A percentile compares a stretch with the other conserved stretches of the same genome.
Conservation (phyloP, 2,888 invertebrate genomes). For the Lissonota sp. region DNA sequence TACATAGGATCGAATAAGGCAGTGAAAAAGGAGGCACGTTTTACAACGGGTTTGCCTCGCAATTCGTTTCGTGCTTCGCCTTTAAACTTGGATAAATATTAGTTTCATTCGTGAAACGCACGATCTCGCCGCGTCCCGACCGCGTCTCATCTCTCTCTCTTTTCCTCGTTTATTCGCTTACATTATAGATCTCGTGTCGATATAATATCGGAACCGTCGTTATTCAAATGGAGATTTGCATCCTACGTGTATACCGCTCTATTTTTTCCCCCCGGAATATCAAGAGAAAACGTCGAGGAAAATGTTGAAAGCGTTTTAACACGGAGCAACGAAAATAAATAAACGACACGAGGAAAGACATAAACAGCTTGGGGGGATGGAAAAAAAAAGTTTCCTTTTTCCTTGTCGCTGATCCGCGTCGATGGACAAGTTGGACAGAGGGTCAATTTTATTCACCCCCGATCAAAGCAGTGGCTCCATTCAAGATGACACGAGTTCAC, state of each 20-base stretch:
- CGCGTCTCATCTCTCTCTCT: conserved; percentile 25
- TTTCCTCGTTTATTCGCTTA: no score
- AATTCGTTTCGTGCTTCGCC: conserved; percentile 20
- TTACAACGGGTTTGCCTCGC: conserved; percentile 14
- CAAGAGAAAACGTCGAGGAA: not conserved
- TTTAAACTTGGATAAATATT: conserved; percentile 68
- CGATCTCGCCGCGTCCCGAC: conserved; percentile 65
- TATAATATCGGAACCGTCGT: no score
- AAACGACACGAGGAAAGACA: conserved; percentile 27
- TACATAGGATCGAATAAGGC: conserved; percentile 6
- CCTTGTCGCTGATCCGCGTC: conserved; percentile 5
- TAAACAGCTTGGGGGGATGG: not conserved
- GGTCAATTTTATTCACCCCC: conserved; percentile 52
- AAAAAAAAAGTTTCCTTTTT: conserved; percentile 42
- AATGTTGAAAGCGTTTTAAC: not conserved
- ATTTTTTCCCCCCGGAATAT: not conserved
- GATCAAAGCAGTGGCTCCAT: conserved; percentile 5
- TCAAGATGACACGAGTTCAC: conserved; percentile 37
- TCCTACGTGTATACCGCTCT: no score
- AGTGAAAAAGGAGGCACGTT: conserved; percentile 30
- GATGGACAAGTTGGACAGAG: conserved; percentile 29
- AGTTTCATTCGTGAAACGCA: conserved; percentile 74
- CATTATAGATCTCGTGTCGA: no score
- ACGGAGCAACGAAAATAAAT: conserved; percentile 21
- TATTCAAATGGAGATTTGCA: no score